These are phyloP conservation scores for Plestiodon gilberti DNA, from an alignment of 2,113 vertebrate genomes.

Conservation along the genomic window DNA sequence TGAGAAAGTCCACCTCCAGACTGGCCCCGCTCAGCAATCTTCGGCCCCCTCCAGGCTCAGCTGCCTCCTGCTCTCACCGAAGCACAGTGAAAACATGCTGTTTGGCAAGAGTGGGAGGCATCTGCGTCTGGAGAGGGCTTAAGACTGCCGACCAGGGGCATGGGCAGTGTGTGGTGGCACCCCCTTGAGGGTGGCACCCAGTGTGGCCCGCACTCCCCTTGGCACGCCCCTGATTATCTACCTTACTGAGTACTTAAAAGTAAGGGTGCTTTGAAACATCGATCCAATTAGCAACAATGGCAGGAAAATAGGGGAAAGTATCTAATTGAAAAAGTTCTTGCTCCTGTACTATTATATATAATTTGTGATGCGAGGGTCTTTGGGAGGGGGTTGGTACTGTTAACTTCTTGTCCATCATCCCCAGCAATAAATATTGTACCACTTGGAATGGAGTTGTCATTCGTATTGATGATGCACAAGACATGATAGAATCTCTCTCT, in stretches of 20 bases:
- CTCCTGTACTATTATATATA: background rate
- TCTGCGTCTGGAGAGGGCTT: too few relatives aligned
- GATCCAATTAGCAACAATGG: background rate
- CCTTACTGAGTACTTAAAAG: conserved; percentile 31
- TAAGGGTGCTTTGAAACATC: background rate
- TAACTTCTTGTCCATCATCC: background rate
- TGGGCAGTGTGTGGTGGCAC: too few relatives aligned
- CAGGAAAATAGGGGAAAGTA: background rate
- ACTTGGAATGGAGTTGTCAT: background rate
- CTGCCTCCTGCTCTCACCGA: too few relatives aligned
- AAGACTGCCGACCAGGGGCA: too few relatives aligned
- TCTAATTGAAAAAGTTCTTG: background rate
- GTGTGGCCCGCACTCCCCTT: too few relatives aligned
- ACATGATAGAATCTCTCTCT: conserved; percentile 30
- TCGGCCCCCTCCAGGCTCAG: too few relatives aligned
- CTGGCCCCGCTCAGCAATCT: too few relatives aligned
- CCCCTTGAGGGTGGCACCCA: too few relatives aligned
- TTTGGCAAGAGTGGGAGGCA: too few relatives aligned
- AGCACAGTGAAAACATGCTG: too few relatives aligned
- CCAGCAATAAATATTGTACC: conserved; percentile 30
- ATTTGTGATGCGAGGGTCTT: background rate
- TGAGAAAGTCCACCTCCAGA: too few relatives aligned
- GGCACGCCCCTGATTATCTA: conserved; percentile 29
- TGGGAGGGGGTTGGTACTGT: too few relatives aligned
- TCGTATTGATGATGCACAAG: background rate